phyloP scores from a whole-genome alignment of 2,797 vertebrate species.

The Sorex maritimensis region DNA sequence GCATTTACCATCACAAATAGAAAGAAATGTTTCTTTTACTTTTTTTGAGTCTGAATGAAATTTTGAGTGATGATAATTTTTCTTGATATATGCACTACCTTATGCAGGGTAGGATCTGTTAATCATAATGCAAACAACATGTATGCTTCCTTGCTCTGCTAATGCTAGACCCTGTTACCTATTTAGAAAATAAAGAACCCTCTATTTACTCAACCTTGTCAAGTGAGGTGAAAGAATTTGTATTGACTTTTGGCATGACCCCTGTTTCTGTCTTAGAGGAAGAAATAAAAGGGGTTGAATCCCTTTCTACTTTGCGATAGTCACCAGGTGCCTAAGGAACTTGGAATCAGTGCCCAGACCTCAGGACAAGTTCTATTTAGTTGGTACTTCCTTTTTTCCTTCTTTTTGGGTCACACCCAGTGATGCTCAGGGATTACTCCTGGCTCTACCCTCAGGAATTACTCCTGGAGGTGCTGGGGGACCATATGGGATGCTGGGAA shows the following conservation, averaged over 20 bases:
- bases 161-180: not conserved
- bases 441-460: no score
- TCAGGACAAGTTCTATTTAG: not conserved
- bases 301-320: not conserved
- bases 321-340: not conserved
- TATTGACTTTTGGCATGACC: not conserved
- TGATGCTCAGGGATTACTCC: no score
- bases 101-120: not conserved
- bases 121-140: not conserved
- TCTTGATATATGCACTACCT: not conserved
- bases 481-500: no score
- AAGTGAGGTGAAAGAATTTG: not conserved
- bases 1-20: not conserved
- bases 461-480: no score
- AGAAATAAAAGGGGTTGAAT: conserved; percentile 17
- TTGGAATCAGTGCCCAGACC: not conserved
- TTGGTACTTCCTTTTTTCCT: no score
- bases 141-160: not conserved
- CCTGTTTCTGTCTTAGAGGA: not conserved
- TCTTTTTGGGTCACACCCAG: no score
- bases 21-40: not conserved
- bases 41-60: not conserved
- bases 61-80: not conserved
- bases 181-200: not conserved
- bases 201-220: not conserved